Base-by-base conservation (phyloP, 2,888 invertebrate species). In the Dascillus cervinus region DNA sequence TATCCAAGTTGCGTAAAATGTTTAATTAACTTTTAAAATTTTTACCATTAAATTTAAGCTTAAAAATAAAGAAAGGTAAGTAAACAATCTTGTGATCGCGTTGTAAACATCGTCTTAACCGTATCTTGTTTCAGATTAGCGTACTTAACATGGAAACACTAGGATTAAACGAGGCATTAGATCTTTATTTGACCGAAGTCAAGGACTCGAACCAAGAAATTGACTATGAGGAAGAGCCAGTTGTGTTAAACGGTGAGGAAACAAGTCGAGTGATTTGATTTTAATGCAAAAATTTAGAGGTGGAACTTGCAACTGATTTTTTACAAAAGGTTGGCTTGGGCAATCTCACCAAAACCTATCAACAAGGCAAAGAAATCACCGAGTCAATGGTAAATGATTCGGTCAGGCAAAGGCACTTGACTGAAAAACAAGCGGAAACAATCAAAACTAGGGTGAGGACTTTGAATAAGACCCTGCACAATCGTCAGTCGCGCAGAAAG, bases 281-380 rank as follows among this genome's bases (percentile, higher is more conserved):
- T 58, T 54, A 69, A 82, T 26, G n/a, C 9, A n/a, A 11, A 13
- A 11, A 19, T 17, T 19, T 24, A 82, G 83, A 83, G 63, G 83
- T 81, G 43, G 82, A 84, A 61, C 73, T 78, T 53, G 85, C 85
- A 52, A 75, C 80, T 5, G 82, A 81, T 61, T 85, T 84, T 79
- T 67, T 85, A 26, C 75, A 76, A 37, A 73, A 80, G 14, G 83
- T 82, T 1, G 86, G 85, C 1, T 70, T 83, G 49, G 75, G 75
- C 0, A 76, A 80, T 46, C 69, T 86, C 43, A 75, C 79, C 27
- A 79, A 77, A 44, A 74, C 80, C 9, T 80, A 79, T 70, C 75
- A 76, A 57, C 75, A 75, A 17, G 82, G 82, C 12, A 69, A 75
- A 50, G 78, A 78, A 56, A 77, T 80, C 40, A 66, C 72, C 22